Evolutionary conservation across 2,888 invertebrate genomes (phyloP), one percentile per base, ranked within the genome.

Genomic region (Habroteleia sp.): DNA sequence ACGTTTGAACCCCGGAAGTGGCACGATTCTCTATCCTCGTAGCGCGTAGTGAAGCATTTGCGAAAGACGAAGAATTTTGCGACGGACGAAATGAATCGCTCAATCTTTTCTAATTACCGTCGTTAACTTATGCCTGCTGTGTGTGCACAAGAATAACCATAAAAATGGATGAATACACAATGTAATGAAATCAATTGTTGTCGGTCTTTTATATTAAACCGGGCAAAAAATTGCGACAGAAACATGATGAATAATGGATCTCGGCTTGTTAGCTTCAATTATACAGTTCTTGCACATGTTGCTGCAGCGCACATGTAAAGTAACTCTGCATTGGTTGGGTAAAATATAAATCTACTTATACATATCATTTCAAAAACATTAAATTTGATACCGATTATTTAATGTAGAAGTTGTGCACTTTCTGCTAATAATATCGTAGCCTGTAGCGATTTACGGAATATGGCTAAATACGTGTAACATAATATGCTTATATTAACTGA

Each of bases 391-490:
- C 11, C 33, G 33, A 48, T 48, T 13, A 50, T 35, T 50, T 50
- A 50, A 35, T 50, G 14, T 16, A 50, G 20, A 23, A 35, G 20
- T 13, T 20, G 23, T 23, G 50, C 50, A 35, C 11, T 11, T 14
- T 10, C 7, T 27, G 13, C 14, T 20, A 35, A 3, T 23, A 50
- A 35, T 35, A 13, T 50, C 13, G 14, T 50, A 23, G 31, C 50
- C 50, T n/a, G 13, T 17, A 17, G 35, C 50, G 23, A 7, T 23
- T 35, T 35, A 50, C 7, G 23, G 20, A n/a, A 25, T 50, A 33
- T 31, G 35, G 48, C 48, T 17, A 31, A 48, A 14, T 33, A 20
- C 48, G 48, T 48, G 48, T 50, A 50, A 33, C 11, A 35, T 31
- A 48, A 33, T 31, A 48, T 48, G 14, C 29, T 14, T 5, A 11